Conservation (phyloP, 2,797 vertebrate species). For the Channa striata region DNA sequence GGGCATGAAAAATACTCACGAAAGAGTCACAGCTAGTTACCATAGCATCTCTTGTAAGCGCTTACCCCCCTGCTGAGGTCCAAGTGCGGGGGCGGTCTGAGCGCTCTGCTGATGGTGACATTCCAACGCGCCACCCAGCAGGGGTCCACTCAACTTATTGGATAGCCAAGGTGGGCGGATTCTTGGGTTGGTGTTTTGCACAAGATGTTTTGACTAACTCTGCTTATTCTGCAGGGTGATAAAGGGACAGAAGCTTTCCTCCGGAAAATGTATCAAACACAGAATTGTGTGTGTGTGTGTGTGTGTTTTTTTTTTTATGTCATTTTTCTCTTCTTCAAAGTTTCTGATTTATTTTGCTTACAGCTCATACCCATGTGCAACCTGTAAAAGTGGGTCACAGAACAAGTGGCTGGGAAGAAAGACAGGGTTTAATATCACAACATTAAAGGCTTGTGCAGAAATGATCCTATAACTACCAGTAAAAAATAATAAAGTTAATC, state of each 20-base stretch:
- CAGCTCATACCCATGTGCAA: too few species aligned
- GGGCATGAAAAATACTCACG: conserved; percentile 19
- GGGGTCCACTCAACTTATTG: conserved; percentile 58
- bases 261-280: background rate
- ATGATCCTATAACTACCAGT: background rate
- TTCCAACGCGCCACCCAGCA: conserved; percentile 47
- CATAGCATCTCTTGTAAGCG: conserved; percentile 62
- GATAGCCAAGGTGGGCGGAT: conserved; percentile 47
- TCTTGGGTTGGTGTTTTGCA: conserved; percentile 29
- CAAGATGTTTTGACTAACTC: conserved; percentile 54
- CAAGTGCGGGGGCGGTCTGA: conserved; percentile 52
- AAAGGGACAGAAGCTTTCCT: conserved; percentile 22
- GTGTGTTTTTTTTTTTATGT: background rate
- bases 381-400: background rate
- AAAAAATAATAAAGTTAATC: conserved; percentile 1
- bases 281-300: too few species aligned
- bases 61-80: conserved; percentile 55
- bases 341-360: too few species aligned
- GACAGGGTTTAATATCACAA: background rate
- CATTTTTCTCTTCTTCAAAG: too few species aligned
- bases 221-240: conserved; percentile 38
- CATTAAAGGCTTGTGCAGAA: background rate
- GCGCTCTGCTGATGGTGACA: conserved; percentile 64
- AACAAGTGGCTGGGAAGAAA: background rate
- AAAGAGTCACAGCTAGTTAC: conserved; percentile 53